Evolutionary conservation across 2,797 vertebrate genomes (phyloP), one percentile per base, ranked within the genome.

Genomic region (Lemur catta): DNA sequence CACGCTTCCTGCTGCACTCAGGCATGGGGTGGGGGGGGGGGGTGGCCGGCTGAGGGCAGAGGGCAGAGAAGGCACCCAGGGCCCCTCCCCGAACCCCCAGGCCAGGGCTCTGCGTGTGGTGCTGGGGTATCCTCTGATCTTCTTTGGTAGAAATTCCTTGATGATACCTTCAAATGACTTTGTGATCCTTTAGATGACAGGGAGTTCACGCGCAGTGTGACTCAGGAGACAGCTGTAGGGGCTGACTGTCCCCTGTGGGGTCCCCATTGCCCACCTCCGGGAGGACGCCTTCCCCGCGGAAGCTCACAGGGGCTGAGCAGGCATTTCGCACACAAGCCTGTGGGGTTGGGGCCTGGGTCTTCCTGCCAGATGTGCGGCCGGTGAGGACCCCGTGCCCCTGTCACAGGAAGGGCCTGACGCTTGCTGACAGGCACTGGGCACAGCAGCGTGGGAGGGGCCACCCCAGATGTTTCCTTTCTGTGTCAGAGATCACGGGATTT

Each of bases 391-490:
- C 8, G 30, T 35, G 52, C 48, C 59, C 3, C 15, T 38, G 41
- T 12, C n/a, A 18, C 50, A 33, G 80, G 92, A 94, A 91, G 38
- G 20, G 72, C 75, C 72, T 15, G 2, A 20, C 20, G 0, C 0
- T 55, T 48, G n/a, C 74, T 26, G 38, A 35, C 86, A 7, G 82
- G 65, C 5, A 15, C 28, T 18, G 3, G 55, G 59, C 72, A 0
- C 55, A 14, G 33, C 11, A 13, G 48, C 46, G n/a, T 4, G 43
- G 22, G 52, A 30, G 30, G 81, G 7, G 4, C 0, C 0, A 55
- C 17, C 46, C 30, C 88, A 59, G 71, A n/a, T 67, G 81, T 61
- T 96, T 97, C 85, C 93, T 87, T 46, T 46, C 91, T 69, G 33
- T 43, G 81, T 94, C 81, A 15, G 3, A 1, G 78, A 7, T 52